Evolutionary conservation across 2,888 invertebrate species (phyloP), one percentile per base, ranked within the genome.

Genomic region (Spodoptera exigua): DNA sequence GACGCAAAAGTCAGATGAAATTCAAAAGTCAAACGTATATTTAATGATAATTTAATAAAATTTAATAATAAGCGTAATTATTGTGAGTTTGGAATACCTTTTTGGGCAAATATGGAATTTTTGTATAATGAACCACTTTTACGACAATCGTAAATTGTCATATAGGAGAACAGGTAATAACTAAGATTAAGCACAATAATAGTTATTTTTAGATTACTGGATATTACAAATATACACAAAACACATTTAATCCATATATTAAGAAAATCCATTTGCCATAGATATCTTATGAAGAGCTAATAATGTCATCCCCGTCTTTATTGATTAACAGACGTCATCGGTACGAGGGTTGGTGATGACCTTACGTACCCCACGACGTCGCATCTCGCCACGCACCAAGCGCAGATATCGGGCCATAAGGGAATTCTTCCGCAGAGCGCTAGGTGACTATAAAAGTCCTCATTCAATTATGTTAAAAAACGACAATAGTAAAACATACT

Each of bases 321-420:
- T 51, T 71, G 48, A 27, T 59, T 57, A 4, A 7, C 61, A 77
- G 81, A 61, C 58, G 70, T 70, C 70, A 52, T 52, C 13, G 57
- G 63, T 62, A 74, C 71, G 68, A 76, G 53, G 60, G 63, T 68
- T 56, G 81, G 89, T 84, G 70, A 93, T 93, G 93, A 87, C 83
- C 73, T 82, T 91, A 61, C 88, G 89, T 48, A 89, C 90, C 17
- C 89, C 91, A 17, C 89, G 90, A 27, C 93, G 93, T 48, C 90
- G 91, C 40, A 90, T 92, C 63, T 93, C 93, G 40, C 91, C 92
- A 40, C 89, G 90, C 43, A 89, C 93, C 65, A 89, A 84, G 74
- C 87, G 83, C 54, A 88, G 86, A 61, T 93, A 86, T 70, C 84
- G 87, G 18, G 89, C 89, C 40, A 89, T 93, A 57, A 86, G 88